Evolutionary conservation across 2,797 vertebrate genomes (phyloP).

Genomic region (Sternotherus odoratus): DNA sequence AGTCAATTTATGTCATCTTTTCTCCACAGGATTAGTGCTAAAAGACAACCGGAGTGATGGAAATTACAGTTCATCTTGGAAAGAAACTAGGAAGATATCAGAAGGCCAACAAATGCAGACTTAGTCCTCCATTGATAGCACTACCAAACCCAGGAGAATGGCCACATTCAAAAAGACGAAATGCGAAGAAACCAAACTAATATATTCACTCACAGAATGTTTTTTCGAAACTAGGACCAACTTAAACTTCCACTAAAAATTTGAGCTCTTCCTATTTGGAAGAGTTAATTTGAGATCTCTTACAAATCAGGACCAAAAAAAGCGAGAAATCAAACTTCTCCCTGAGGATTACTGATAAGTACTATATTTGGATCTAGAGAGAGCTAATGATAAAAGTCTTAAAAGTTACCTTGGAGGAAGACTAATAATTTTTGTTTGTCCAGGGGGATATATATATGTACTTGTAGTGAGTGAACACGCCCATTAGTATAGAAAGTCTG

Average conservation of each 20-base stretch:
- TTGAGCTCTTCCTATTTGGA: neutral
- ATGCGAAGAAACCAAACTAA: neutral
- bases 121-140: neutral
- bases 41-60: neutral
- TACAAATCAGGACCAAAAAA: fast-evolving
- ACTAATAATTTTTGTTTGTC: neutral
- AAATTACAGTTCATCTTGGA: neutral
- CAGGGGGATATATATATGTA: neutral
- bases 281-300: neutral
- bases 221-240: neutral
- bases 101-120: neutral
- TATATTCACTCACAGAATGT: neutral
- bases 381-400: neutral
- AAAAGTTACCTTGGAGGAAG: neutral
- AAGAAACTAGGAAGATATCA: neutral
- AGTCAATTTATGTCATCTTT: neutral
- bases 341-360: neutral
- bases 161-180: neutral
- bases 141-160: neutral
- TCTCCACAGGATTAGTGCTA: neutral
- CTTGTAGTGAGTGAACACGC: neutral
- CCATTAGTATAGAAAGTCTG: neutral
- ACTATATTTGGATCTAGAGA: neutral
- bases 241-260: neutral
- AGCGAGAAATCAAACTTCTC: neutral